Percentiles rank a stretch among this genome's conserved stretches.
Conservation (phyloP, 2,113 vertebrate genomes). For the Ptychochromis oligacanthus region DNA sequence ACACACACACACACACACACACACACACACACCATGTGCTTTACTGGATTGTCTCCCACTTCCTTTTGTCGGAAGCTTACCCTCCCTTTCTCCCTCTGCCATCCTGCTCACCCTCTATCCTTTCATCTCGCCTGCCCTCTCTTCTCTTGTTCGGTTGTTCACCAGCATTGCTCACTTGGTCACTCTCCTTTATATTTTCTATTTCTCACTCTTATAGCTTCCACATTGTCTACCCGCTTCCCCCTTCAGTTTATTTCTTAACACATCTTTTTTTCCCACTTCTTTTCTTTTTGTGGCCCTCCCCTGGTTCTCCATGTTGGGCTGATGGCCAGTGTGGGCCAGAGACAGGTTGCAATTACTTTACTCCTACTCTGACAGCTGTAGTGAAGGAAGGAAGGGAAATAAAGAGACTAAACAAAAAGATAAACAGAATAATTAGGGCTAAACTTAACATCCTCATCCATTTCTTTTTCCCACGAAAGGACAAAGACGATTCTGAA, state of each 20-base stretch:
- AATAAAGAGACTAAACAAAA: constrained; percentile 6
- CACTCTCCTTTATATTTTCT: constrained; percentile 5
- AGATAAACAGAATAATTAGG: not conserved
- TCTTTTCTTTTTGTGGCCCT: not conserved
- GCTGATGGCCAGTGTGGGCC: constrained; percentile 61
- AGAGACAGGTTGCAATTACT: constrained; percentile 72
- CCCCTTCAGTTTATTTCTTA: not conserved
- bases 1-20: not conserved
- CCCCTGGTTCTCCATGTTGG: constrained; percentile 22
- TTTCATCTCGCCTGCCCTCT: constrained; percentile 50
- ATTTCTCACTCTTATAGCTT: not conserved
- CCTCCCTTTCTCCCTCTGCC: constrained; percentile 64
- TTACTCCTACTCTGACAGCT: constrained; percentile 54
- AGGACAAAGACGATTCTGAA: not conserved
- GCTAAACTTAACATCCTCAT: constrained; percentile 5
- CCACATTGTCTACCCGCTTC: not conserved
- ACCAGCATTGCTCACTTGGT: not conserved
- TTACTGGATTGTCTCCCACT: constrained; percentile 73
- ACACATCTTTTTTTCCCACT: not conserved
- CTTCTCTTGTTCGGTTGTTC: constrained; percentile 46
- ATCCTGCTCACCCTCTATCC: constrained; percentile 49
- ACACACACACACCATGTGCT: constrained; percentile 53
- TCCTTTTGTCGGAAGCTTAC: constrained; percentile 75
- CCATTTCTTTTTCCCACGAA: not conserved
- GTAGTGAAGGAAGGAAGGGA: constrained; percentile 7